These are phyloP conservation scores for Oreotrochilus melanogaster DNA, from an alignment of 2,113 vertebrate genomes.

Conservation along the genomic window DNA sequence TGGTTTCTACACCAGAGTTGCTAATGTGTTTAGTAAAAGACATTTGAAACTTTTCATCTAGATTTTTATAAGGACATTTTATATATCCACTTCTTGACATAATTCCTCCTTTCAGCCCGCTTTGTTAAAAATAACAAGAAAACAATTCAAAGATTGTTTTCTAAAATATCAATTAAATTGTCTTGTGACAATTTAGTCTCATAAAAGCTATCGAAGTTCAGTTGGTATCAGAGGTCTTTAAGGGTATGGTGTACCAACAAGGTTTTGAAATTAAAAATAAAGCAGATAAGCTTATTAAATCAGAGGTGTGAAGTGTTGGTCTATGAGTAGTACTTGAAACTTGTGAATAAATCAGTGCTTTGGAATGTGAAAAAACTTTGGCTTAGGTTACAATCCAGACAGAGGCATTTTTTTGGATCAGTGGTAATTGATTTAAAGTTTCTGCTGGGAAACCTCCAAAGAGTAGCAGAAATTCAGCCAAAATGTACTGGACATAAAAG, in stretches of 20 bases:
- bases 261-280: conserved; percentile 1
- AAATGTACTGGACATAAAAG: conserved; percentile 43
- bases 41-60: conserved; percentile 4
- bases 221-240: background rate
- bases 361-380: conserved; percentile 62
- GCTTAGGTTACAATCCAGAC: conserved; percentile 63
- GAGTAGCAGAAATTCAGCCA: conserved; percentile 59
- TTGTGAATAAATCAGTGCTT: conserved; percentile 69
- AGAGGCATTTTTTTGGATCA: conserved; percentile 62
- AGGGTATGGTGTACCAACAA: background rate
- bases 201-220: background rate
- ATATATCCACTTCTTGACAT: background rate
- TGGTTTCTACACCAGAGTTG: background rate
- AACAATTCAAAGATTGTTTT: background rate
- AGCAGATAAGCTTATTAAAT: conserved; percentile 45
- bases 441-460: conserved; percentile 67
- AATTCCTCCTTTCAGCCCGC: background rate
- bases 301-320: conserved; percentile 47
- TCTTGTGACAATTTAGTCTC: background rate
- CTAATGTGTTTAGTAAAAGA: background rate
- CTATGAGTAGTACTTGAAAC: conserved; percentile 46
- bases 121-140: background rate
- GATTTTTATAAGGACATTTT: background rate
- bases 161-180: background rate
- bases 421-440: conserved; percentile 67